phyloP scores from a whole-genome alignment of 1,140 invertebrate species.

The Scaptomyza hsui region DNA sequence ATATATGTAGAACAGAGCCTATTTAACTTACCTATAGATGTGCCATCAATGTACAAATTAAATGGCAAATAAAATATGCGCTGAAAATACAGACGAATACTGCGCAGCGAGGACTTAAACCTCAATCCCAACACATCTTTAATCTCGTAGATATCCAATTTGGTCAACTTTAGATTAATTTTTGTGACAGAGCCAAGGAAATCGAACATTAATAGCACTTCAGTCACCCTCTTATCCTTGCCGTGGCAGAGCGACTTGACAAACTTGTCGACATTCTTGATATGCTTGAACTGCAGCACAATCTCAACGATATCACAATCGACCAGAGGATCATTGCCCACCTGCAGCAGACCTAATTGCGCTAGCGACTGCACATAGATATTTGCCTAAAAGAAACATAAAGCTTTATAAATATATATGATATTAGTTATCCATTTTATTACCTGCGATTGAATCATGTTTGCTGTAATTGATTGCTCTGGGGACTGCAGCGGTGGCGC shows the following conservation, averaged over 20 bases:
- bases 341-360: slow-evolving; percentile 72
- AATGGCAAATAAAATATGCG: slow-evolving; percentile 77
- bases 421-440: neutral
- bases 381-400: slow-evolving; percentile 47
- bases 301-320: slow-evolving; percentile 77
- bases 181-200: slow-evolving; percentile 71
- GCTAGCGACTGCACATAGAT: slow-evolving; percentile 74
- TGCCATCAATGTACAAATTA: slow-evolving; percentile 68
- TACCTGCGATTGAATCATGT: slow-evolving; percentile 74
- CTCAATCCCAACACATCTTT: slow-evolving; percentile 69
- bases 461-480: slow-evolving; percentile 62
- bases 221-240: slow-evolving; percentile 18
- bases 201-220: slow-evolving; percentile 66
- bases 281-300: slow-evolving; percentile 64
- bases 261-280: slow-evolving; percentile 59
- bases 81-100: slow-evolving; percentile 71
- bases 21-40: slow-evolving; percentile 52
- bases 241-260: slow-evolving; percentile 43
- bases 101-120: slow-evolving; percentile 69
- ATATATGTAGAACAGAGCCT: too few species aligned
- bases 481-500: slow-evolving; percentile 50
- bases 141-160: slow-evolving; percentile 55
- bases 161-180: slow-evolving; percentile 62
- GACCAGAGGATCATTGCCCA: slow-evolving; percentile 73
- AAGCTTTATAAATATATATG: neutral